phyloP scores from a whole-genome alignment of 2,888 invertebrate species.

The Teinopalpus imperialis region DNA sequence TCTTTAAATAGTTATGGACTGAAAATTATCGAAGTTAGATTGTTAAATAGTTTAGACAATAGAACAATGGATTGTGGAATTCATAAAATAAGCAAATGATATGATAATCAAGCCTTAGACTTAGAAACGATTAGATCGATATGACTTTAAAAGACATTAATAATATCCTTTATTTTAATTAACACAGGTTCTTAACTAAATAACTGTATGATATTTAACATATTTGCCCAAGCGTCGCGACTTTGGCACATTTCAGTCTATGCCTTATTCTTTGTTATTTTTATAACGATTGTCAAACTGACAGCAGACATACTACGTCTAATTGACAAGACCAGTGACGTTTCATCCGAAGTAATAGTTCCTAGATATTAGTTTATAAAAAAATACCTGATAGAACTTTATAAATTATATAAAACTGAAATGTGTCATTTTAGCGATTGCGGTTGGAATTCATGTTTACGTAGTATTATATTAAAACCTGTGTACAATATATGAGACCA shows the following conservation, averaged over 20 bases:
- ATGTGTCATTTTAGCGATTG: slow-evolving; percentile 11
- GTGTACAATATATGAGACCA: slow-evolving; percentile 2
- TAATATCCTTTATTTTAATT: slow-evolving; percentile 1
- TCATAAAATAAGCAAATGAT: slow-evolving; percentile 1
- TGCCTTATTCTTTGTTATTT: background rate
- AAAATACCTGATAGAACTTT: no score
- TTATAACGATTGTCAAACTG: background rate
- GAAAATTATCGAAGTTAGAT: slow-evolving; percentile 7
- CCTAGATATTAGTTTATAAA: slow-evolving; percentile 16
- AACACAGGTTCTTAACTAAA: slow-evolving; percentile 1
- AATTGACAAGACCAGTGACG: background rate
- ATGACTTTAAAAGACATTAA: slow-evolving; percentile 15
- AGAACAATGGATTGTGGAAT: slow-evolving; percentile 1
- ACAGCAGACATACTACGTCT: background rate
- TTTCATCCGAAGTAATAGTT: slow-evolving; percentile 19
- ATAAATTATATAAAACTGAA: background rate
- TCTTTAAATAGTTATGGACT: slow-evolving; percentile 12
- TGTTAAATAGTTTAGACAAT: slow-evolving; percentile 19
- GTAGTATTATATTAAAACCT: background rate
- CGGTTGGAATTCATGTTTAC: background rate
- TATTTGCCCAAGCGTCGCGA: background rate
- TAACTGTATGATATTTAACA: no score
- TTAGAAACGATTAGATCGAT: background rate
- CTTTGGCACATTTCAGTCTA: slow-evolving; percentile 1
- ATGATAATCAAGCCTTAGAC: background rate